Base-by-base conservation (phyloP, 2,797 vertebrate species). In the Karalla daura region DNA sequence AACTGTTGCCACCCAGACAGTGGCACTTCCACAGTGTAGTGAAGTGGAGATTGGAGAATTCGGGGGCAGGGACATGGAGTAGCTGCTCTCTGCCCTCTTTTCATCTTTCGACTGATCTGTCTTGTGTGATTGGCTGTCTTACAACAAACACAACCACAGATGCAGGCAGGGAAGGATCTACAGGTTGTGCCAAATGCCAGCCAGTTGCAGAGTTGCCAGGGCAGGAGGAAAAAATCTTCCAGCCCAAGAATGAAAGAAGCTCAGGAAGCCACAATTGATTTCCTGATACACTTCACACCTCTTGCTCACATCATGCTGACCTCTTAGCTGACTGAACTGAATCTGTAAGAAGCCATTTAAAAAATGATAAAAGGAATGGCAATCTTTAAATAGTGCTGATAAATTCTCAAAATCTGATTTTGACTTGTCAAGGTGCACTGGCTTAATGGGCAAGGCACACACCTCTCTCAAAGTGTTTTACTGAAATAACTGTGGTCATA, bases 21-120 rank as follows among this genome's bases (percentile, higher is more conserved):
- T 44, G 32, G 24, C 47, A 71, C 70, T 74, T 74, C 36, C 63
- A 80, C 51, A 33, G 64, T 67, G 67, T 56, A 61, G 74, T 80
- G 66, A 72, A 85, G 56, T 61, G 40, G 70, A 80, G 61, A 67
- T 81, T 76, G 56, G 77, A 77, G 73, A 86, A 78, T 63, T 74
- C 49, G 56, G 59, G 67, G 60, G 67, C 65, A 74, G 74, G 46
- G 70, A 70, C 67, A 69, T 32, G 59, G 62, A 53, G 39, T 55
- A 53, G 24, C 54, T 60, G 50, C 60, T 80, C 76, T 69, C 55
- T 52, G 47, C 47, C 53, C 36, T 69, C 62, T 70, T 80, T 73
- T 86, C 24, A 81, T 84, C 53, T 49, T 50, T 70, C 63, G 17
- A 79, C 60, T 80, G 51, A 35, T 56, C 47, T 67, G 56, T 71